phyloP scores from a whole-genome alignment of 2,113 vertebrate genomes.

The Aegypius monachus region DNA sequence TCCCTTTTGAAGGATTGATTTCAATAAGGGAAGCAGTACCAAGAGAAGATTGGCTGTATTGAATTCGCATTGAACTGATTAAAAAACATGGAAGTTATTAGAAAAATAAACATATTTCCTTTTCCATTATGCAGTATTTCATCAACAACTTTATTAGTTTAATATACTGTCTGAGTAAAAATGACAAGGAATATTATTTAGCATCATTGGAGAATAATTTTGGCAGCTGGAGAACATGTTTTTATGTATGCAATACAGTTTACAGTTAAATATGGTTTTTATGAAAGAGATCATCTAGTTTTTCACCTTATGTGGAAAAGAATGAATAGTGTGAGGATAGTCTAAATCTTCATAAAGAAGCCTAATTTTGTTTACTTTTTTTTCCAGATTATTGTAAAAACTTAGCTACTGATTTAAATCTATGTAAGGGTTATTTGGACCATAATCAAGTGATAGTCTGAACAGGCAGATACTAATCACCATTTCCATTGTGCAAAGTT shows the following conservation, averaged over 20 bases:
- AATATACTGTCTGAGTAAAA: constrained; percentile 41
- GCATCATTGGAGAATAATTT: constrained; percentile 14
- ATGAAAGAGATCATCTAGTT: background rate
- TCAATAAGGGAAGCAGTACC: constrained; percentile 35
- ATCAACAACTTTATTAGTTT: constrained; percentile 51
- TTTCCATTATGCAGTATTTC: constrained; percentile 30
- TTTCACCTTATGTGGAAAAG: background rate
- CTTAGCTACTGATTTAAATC: background rate
- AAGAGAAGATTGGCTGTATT: constrained; percentile 62
- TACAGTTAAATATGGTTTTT: background rate
- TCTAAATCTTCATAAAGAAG: background rate
- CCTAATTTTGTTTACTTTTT: background rate
- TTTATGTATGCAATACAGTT: background rate
- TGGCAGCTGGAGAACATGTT: background rate
- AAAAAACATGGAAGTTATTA: constrained; percentile 53
- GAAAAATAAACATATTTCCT: constrained; percentile 55
- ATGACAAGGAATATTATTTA: constrained; percentile 38
- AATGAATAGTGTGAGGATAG: background rate
- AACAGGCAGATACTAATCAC: background rate
- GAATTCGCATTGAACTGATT: constrained; percentile 63
- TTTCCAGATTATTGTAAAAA: background rate
- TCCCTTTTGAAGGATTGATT: constrained; percentile 66
- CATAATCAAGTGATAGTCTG: background rate
- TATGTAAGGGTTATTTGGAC: background rate
- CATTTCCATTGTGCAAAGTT: background rate